Conservation (phyloP, 2,113 vertebrate species). For the Phyllostomus discolor region DNA sequence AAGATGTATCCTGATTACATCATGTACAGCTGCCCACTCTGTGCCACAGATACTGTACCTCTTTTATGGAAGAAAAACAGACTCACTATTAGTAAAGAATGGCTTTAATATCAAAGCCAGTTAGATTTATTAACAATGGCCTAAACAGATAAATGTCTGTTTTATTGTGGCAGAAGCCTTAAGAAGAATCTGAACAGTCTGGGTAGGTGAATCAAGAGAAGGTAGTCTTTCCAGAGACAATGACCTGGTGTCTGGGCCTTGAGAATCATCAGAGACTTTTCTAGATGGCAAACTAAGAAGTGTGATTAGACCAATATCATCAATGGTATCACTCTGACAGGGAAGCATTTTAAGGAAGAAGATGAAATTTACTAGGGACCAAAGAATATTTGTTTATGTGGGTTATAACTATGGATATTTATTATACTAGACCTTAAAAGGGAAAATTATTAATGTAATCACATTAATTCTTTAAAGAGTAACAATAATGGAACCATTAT, state of each 20-base stretch:
- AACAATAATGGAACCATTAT: not conserved
- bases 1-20: fast-evolving
- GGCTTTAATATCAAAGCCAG: not conserved
- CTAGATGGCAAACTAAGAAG: not conserved
- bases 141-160: not conserved
- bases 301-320: not conserved
- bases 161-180: not conserved
- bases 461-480: not conserved
- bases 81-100: not conserved
- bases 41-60: fast-evolving
- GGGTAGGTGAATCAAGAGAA: not conserved
- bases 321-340: not conserved
- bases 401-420: not conserved
- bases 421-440: not conserved
- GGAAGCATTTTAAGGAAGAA: not conserved
- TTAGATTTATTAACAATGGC: not conserved
- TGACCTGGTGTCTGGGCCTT: not conserved
- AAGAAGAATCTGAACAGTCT: not conserved
- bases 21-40: fast-evolving
- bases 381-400: not conserved
- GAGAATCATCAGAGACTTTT: not conserved
- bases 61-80: not conserved
- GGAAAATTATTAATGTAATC: not conserved
- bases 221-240: not conserved
- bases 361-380: not conserved